These are phyloP conservation scores for Mactromeris polynyma DNA, from an alignment of 2,888 invertebrate species.

Conservation along the genomic window DNA sequence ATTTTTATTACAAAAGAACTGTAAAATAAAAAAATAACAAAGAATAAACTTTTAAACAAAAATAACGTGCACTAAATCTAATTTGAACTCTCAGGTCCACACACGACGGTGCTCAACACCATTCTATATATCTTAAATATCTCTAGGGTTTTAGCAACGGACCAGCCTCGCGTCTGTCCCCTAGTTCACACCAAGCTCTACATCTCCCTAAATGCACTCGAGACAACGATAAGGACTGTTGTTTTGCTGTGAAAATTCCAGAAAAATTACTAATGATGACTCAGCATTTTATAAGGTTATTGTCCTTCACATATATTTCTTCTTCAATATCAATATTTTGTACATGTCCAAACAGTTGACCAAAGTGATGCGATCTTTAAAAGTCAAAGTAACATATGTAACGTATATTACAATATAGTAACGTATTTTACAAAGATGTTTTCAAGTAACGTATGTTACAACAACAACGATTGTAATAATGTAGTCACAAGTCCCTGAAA, in stretches of 20 bases:
- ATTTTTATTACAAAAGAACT: conserved; percentile 51
- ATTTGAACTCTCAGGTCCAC: conserved; percentile 25
- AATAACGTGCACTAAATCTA: conserved; percentile 64
- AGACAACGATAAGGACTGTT: not conserved
- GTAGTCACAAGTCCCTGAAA: conserved; percentile 22
- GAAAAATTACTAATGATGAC: no score
- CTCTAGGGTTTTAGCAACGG: conserved; percentile 26
- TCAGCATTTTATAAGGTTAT: not conserved
- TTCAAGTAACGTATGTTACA: conserved; percentile 27
- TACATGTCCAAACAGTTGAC: not conserved
- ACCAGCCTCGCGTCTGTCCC: conserved; percentile 11
- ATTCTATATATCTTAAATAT: not conserved
- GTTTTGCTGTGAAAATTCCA: not conserved
- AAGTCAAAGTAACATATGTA: conserved; percentile 35
- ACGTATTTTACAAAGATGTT: conserved; percentile 35
- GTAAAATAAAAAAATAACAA: conserved; percentile 59
- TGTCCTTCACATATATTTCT: not conserved
- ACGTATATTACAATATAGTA: conserved; percentile 38
- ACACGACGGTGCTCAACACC: conserved; percentile 28
- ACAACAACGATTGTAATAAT: conserved; percentile 9
- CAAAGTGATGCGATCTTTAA: not conserved
- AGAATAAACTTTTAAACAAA: conserved; percentile 64
- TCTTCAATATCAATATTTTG: not conserved
- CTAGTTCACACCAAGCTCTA: not conserved
- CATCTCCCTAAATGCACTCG: not conserved